A percentile compares a stretch with the other conserved stretches of the same genome.
Evolutionary conservation across 2,797 vertebrate genomes (phyloP).

Genomic region (Odontamblyopus lacepedii): DNA sequence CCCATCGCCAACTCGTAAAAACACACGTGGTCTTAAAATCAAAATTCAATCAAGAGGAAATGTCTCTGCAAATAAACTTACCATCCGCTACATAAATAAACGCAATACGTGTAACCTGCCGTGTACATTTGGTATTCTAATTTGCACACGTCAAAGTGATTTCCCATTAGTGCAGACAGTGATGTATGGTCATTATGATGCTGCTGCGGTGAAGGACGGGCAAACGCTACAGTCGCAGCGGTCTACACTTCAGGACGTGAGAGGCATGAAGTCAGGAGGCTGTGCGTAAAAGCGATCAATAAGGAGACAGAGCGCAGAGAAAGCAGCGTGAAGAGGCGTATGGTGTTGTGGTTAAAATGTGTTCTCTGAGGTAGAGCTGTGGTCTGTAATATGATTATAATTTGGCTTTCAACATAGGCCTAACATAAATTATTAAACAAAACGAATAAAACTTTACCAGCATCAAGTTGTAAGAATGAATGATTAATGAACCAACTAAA

Average conservation of each 20-base stretch:
- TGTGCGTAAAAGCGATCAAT: conserved; percentile 26
- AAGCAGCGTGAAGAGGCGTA: neutral
- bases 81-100: neutral
- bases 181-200: conserved; percentile 24
- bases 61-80: neutral
- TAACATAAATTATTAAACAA: neutral
- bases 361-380: neutral
- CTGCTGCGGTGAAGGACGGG: conserved; percentile 38
- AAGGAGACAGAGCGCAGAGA: conserved; percentile 6
- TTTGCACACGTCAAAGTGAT: neutral
- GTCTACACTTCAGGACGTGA: conserved; percentile 42
- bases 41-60: neutral
- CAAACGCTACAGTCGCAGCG: conserved; percentile 19
- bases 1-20: neutral
- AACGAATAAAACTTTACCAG: neutral
- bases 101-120: neutral
- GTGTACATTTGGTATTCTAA: neutral
- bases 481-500: neutral
- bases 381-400: neutral
- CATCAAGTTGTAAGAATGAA: neutral
- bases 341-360: neutral
- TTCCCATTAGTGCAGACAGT: conserved; percentile 12
- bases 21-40: neutral
- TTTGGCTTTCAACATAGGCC: neutral
- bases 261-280: conserved; percentile 32